These are phyloP conservation scores for Arctocebus calabarensis DNA, from an alignment of 2,797 vertebrate genomes.

Conservation along the genomic window DNA sequence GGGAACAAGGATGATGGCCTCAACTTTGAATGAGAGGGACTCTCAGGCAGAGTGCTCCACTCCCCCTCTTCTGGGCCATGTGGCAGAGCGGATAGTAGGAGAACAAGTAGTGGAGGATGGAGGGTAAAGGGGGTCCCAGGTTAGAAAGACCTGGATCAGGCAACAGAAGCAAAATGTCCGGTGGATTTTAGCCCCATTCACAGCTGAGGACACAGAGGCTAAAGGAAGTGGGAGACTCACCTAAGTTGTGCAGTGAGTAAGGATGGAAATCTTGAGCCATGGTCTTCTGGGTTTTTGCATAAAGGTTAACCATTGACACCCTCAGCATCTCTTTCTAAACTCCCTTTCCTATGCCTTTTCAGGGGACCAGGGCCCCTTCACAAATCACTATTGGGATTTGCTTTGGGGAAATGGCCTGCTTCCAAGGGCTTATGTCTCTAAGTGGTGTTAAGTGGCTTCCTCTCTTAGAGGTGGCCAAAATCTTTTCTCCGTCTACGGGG, in stretches of 20 bases:
- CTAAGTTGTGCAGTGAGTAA: fast-evolving
- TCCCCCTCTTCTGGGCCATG: neutral
- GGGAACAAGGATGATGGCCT: neutral
- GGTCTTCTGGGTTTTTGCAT: neutral
- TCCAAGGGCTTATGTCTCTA: neutral
- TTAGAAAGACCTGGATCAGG: neutral
- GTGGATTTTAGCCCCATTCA: too few species aligned
- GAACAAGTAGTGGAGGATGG: neutral
- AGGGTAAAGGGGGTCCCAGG: neutral
- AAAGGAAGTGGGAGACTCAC: too few species aligned
- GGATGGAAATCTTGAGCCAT: neutral
- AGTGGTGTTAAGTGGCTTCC: neutral
- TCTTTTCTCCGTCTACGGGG: neutral
- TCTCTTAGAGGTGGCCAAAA: neutral
- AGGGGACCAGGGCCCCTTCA: neutral
- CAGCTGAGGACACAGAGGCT: neutral
- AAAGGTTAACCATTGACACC: neutral
- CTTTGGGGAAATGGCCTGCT: neutral
- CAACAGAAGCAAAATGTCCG: too few species aligned
- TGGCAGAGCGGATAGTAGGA: neutral
- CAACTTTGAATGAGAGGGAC: neutral
- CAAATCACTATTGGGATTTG: neutral
- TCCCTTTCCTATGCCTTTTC: neutral
- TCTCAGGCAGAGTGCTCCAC: neutral
- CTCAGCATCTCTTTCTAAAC: neutral